These are phyloP conservation scores for Eupsilia transversa DNA, from an alignment of 2,888 invertebrate species.

Conservation along the genomic window DNA sequence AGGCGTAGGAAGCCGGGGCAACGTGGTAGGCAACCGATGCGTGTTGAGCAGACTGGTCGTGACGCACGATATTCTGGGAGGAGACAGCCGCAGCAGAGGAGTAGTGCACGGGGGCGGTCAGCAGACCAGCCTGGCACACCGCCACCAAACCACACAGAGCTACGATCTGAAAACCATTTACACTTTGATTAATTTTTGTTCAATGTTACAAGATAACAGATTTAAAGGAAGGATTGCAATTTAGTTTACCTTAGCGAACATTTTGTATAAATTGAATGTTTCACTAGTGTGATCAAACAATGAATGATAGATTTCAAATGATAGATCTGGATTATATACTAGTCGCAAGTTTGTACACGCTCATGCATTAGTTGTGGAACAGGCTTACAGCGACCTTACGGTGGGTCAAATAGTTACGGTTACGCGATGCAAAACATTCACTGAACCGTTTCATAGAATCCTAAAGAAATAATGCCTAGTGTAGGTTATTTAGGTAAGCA, in stretches of 20 bases:
- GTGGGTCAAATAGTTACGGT: conserved; percentile 35
- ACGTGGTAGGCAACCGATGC: conserved; percentile 35
- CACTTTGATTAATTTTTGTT: background rate
- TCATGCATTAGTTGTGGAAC: conserved; percentile 38
- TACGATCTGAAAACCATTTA: conserved; percentile 59
- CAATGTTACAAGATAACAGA: background rate
- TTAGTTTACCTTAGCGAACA: conserved; percentile 67
- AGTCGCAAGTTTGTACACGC: conserved; percentile 9
- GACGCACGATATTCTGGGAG: conserved; percentile 80
- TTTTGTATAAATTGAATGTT: conserved; percentile 48
- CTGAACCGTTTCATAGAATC: conserved; percentile 31
- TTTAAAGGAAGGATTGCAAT: background rate
- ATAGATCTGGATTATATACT: conserved; percentile 55
- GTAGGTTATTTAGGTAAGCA: background rate
- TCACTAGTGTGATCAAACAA: conserved; percentile 50
- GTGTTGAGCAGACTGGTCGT: conserved; percentile 73
- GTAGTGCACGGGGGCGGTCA: conserved; percentile 78
- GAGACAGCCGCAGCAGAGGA: conserved; percentile 79
- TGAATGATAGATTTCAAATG: conserved; percentile 58
- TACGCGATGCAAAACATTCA: conserved; percentile 38
- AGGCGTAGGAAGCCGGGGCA: conserved; percentile 32
- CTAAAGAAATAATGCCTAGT: background rate
- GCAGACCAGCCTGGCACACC: conserved; percentile 71
- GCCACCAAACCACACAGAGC: conserved; percentile 73
- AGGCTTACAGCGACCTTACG: conserved; percentile 51